A percentile compares a stretch with the other conserved stretches of the same genome.
Evolutionary conservation across 30 jellyfish, hydroid and myxozoan species (phyloP).

Genomic region (Hydractinia symbiolongicarpus): DNA sequence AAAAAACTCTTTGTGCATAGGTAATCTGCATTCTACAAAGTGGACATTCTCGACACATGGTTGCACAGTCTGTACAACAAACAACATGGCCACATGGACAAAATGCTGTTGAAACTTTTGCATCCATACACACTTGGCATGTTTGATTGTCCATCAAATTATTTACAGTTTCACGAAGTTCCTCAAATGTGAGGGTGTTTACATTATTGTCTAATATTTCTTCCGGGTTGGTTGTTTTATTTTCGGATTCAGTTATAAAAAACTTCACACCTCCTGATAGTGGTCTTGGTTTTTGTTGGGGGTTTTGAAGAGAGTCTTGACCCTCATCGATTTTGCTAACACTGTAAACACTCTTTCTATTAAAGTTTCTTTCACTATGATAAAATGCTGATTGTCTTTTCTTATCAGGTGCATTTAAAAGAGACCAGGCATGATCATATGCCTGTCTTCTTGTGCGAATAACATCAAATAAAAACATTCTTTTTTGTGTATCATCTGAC

Average conservation of each 20-base stretch:
- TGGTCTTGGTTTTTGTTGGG: neutral
- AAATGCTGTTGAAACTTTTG: slow-evolving; percentile 84
- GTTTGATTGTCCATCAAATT: slow-evolving; percentile 72
- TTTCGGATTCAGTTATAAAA: slow-evolving; percentile 3
- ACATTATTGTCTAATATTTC: slow-evolving; percentile 38
- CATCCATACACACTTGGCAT: slow-evolving; percentile 98
- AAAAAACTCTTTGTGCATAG: slow-evolving; percentile 95
- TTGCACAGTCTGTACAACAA: slow-evolving; percentile 95
- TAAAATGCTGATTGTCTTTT: slow-evolving; percentile 78
- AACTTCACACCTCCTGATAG: neutral
- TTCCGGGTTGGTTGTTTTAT: neutral
- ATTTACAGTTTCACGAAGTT: slow-evolving; percentile 75
- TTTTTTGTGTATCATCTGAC: slow-evolving; percentile 55
- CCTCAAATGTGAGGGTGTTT: slow-evolving; percentile 52
- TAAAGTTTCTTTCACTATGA: slow-evolving; percentile 78
- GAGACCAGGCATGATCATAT: slow-evolving; percentile 94
- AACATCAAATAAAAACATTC: slow-evolving; percentile 83
- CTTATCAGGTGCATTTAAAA: slow-evolving; percentile 73
- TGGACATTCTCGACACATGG: slow-evolving; percentile 96
- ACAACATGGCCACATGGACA: slow-evolving; percentile 99
- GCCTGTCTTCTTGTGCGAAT: slow-evolving; percentile 89
- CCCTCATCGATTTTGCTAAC: slow-evolving; percentile 23
- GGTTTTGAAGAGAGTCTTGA: slow-evolving; percentile 15
- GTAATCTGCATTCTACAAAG: slow-evolving; percentile 93
- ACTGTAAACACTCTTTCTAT: slow-evolving; percentile 41